These are phyloP conservation scores for Epizoanthus rinbou DNA, from an alignment of 92 coral and sea anemone species.

Conservation along the genomic window DNA sequence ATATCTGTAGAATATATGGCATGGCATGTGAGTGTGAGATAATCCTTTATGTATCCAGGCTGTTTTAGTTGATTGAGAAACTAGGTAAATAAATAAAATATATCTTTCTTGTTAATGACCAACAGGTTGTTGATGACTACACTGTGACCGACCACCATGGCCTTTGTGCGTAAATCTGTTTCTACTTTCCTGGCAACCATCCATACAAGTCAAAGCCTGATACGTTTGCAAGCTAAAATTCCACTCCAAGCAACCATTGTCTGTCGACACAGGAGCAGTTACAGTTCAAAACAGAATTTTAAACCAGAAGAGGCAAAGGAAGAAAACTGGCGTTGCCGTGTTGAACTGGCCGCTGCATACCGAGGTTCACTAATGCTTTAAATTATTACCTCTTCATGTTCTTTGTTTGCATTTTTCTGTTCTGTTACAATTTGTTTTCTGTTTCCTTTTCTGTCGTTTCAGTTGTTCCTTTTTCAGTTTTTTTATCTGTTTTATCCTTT, in stretches of 20 bases:
- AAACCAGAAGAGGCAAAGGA: conserved; percentile 48
- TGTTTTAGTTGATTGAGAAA: too few species aligned
- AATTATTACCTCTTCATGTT: not conserved
- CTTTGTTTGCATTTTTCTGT: too few species aligned
- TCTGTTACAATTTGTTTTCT: not conserved
- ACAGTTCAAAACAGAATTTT: not conserved
- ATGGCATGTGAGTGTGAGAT: too few species aligned
- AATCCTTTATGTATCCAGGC: too few species aligned
- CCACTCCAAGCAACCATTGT: not conserved
- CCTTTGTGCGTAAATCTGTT: not conserved
- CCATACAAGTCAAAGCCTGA: not conserved
- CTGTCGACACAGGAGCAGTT: conserved; percentile 2
- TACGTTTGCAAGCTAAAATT: not conserved
- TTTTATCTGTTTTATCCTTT: too few species aligned
- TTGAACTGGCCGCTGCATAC: conserved; percentile 80
- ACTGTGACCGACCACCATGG: not conserved
- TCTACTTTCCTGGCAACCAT: not conserved
- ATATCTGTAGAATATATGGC: too few species aligned
- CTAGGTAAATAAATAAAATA: too few species aligned
- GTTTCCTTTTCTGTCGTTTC: too few species aligned
- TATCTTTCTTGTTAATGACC: too few species aligned
- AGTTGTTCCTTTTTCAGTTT: too few species aligned
- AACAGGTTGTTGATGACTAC: too few species aligned
- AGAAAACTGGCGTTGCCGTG: conserved; percentile 77
- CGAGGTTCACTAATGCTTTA: conserved; percentile 29